Conservation (phyloP, 2,113 vertebrate genomes). For the Himantopus leucocephalus region DNA sequence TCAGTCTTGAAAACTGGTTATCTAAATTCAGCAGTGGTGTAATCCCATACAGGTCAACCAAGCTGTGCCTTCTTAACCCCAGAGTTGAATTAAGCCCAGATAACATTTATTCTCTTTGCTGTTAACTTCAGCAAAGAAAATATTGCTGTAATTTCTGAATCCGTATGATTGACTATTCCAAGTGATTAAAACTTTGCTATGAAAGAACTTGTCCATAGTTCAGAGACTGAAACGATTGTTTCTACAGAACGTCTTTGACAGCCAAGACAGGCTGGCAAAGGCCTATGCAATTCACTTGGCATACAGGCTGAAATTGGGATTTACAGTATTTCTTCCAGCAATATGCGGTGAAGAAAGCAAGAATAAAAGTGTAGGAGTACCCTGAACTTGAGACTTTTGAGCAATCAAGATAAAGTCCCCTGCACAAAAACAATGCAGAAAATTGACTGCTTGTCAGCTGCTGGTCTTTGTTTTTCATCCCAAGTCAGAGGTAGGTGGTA, state of each 20-base stretch:
- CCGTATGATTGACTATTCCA: not conserved
- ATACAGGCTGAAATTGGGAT: not conserved
- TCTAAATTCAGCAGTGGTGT: not conserved
- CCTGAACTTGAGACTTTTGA: not conserved
- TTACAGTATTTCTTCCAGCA: not conserved
- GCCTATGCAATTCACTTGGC: not conserved
- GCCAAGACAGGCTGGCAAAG: not conserved
- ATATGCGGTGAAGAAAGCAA: not conserved
- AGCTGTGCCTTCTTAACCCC: not conserved
- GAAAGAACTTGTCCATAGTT: not conserved
- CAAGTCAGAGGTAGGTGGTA: not conserved
- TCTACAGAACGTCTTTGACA: not conserved
- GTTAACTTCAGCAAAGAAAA: conserved; percentile 9
- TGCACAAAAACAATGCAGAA: not conserved
- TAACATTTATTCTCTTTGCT: not conserved
- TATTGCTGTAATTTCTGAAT: not conserved
- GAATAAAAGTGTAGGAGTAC: not conserved
- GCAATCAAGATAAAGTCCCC: not conserved
- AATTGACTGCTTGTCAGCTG: not conserved
- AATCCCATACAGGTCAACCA: not conserved
- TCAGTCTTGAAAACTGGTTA: not conserved
- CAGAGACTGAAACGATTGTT: not conserved
- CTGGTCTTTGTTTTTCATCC: not conserved
- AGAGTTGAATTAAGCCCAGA: not conserved
- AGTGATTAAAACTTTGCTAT: not conserved